A percentile compares a stretch with the other conserved stretches of the same genome.
Conservation (phyloP, 2,113 vertebrate species). For the Anarhynchus alexandrinus region DNA sequence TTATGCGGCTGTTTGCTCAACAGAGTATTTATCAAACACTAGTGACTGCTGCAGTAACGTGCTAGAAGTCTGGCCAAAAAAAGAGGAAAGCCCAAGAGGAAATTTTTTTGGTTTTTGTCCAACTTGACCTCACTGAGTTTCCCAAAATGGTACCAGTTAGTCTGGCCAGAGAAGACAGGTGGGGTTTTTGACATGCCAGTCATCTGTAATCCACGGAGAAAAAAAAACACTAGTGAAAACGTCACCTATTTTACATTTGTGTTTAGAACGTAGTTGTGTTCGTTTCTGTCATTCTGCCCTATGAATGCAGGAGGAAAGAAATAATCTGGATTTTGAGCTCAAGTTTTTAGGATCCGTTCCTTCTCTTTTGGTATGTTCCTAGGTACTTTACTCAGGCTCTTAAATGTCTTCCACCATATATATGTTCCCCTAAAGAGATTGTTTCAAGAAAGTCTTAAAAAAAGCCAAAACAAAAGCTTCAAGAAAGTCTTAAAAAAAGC, state of each 20-base stretch:
- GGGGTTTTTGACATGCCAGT: background rate
- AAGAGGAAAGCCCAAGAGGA: background rate
- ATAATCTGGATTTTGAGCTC: background rate
- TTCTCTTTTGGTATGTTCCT: background rate
- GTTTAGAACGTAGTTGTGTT: background rate
- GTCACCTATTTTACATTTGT: background rate
- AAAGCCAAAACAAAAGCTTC: background rate
- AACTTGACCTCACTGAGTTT: background rate
- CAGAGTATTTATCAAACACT: background rate
- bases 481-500: background rate
- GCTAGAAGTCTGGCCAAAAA: background rate
- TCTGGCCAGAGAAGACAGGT: background rate
- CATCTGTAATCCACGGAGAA: background rate
- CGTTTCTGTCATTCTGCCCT: background rate
- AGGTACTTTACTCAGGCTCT: background rate
- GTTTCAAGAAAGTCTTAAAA: background rate
- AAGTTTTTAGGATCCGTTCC: background rate
- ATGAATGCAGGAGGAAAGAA: background rate
- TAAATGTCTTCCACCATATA: background rate
- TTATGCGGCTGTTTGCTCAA: background rate
- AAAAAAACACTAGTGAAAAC: background rate
- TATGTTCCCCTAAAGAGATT: background rate
- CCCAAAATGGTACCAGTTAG: background rate
- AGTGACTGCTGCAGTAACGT: background rate
- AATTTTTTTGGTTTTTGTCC: background rate